Conservation (phyloP, 2,888 invertebrate genomes). For the Xanthorhoe spadicearia region DNA sequence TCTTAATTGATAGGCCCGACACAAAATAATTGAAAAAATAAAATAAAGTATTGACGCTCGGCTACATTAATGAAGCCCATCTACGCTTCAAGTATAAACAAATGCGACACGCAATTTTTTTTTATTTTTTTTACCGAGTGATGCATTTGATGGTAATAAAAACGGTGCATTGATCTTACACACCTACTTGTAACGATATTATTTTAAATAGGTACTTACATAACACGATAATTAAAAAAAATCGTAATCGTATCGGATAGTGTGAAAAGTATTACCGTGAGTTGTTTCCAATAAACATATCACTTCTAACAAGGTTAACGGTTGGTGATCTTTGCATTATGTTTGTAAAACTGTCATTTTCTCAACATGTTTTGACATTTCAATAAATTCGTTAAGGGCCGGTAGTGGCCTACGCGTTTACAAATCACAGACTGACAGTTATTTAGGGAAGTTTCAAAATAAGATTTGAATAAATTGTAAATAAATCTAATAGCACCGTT, state of each 20-base stretch:
- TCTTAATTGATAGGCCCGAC: too few relatives aligned
- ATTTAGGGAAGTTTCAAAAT: conserved; percentile 12
- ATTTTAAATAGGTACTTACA: not conserved
- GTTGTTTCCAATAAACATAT: conserved; percentile 38
- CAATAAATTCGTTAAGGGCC: conserved; percentile 37
- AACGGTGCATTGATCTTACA: too few relatives aligned
- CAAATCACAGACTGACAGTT: conserved; percentile 22
- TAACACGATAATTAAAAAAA: not conserved
- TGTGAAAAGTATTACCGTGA: conserved; percentile 17
- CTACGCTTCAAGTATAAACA: too few relatives aligned
- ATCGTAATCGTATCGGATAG: conserved; percentile 1
- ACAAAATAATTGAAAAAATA: too few relatives aligned
- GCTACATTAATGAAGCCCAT: too few relatives aligned
- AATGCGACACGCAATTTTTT: too few relatives aligned
- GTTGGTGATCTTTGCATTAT: conserved; percentile 33
- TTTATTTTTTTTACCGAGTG: too few relatives aligned
- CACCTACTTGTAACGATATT: not conserved
- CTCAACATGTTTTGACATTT: conserved; percentile 28
- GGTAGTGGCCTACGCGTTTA: conserved; percentile 20
- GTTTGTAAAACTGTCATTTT: conserved; percentile 30
- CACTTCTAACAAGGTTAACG: conserved; percentile 38
- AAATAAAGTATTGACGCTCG: too few relatives aligned
- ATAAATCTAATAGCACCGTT: not conserved
- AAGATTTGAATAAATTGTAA: conserved; percentile 4
- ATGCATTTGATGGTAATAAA: too few relatives aligned